Percentiles rank a stretch among this genome's conserved stretches.
Conservation (phyloP, 2,113 vertebrate genomes). For the Pimephales promelas region DNA sequence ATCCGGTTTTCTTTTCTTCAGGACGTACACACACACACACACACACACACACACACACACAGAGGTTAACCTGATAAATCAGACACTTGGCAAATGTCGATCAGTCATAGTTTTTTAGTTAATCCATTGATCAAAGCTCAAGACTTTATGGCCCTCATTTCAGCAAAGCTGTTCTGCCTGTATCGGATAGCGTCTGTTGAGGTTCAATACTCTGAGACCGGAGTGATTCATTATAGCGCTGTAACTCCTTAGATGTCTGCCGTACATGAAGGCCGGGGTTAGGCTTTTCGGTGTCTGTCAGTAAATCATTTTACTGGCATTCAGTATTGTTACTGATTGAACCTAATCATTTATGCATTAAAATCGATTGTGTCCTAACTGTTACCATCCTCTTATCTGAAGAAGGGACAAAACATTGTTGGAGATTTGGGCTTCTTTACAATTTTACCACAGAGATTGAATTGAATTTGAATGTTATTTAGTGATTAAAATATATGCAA, state of each 20-base stretch:
- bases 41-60: constrained; percentile 35
- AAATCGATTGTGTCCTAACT: neutral
- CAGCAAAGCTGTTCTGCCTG: neutral
- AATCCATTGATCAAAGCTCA: constrained; percentile 53
- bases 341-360: neutral
- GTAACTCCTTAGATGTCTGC: constrained; percentile 11
- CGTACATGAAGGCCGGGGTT: neutral
- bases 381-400: neutral
- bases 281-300: constrained; percentile 13
- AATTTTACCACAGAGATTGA: neutral
- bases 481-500: neutral
- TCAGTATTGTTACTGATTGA: neutral
- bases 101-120: constrained; percentile 57
- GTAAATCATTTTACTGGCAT: constrained; percentile 9
- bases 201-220: constrained; percentile 12
- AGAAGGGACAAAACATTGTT: neutral
- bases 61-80: constrained; percentile 65
- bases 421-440: neutral
- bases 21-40: constrained; percentile 17
- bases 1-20: constrained; percentile 60
- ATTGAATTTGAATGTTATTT: neutral
- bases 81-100: constrained; percentile 63
- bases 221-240: constrained; percentile 27
- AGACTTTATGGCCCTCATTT: constrained; percentile 24
- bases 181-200: neutral